Conservation (phyloP, 2,888 invertebrate species). For the Agrilus mali region DNA sequence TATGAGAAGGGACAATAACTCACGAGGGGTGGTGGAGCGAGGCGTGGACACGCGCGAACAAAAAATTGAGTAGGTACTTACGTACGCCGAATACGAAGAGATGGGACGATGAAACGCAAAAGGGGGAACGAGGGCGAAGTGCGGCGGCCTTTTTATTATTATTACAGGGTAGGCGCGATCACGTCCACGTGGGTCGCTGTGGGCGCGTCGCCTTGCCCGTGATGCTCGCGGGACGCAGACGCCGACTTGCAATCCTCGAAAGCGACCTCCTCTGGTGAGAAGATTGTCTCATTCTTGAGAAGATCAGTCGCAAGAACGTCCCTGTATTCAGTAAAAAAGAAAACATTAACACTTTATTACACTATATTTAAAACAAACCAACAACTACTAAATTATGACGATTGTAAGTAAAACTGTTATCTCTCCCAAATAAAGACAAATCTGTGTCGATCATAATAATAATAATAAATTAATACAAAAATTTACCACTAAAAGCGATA, state of each 20-base stretch:
- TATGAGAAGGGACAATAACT: too few relatives aligned
- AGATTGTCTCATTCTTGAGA: conserved; percentile 19
- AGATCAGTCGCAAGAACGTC: conserved; percentile 30
- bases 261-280: conserved; percentile 16
- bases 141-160: too few relatives aligned
- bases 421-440: too few relatives aligned
- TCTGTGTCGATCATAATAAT: not conserved
- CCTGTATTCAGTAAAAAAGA: too few relatives aligned
- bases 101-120: not conserved
- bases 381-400: too few relatives aligned
- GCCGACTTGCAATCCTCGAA: conserved; percentile 24
- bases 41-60: conserved; percentile 9
- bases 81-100: conserved; percentile 1
- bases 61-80: conserved; percentile 1
- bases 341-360: too few relatives aligned
- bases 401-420: too few relatives aligned
- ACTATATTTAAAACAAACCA: too few relatives aligned
- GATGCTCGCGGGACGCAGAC: conserved; percentile 19
- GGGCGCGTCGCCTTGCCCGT: conserved; percentile 33
- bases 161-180: conserved; percentile 1
- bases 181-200: conserved; percentile 13
- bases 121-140: not conserved
- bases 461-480: not conserved
- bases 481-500: not conserved
- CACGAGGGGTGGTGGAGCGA: not conserved